These are phyloP conservation scores for Hermatobates lingyangjiaoensis DNA, from an alignment of 1,140 invertebrate genomes.

Conservation along the genomic window DNA sequence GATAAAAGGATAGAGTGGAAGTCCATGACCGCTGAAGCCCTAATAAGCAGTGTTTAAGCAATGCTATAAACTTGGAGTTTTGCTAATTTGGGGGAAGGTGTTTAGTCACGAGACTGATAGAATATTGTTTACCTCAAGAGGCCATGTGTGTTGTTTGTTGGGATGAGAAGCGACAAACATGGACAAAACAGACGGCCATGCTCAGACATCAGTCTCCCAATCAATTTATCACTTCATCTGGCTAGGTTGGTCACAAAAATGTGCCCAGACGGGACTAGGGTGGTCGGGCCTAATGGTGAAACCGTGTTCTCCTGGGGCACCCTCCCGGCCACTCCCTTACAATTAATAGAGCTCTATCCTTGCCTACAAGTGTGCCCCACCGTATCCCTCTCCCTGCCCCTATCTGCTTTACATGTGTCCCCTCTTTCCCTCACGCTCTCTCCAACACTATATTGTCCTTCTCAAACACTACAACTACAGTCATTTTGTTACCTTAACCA, in stretches of 20 bases:
- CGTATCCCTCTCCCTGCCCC: neutral
- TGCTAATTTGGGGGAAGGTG: too few relatives aligned
- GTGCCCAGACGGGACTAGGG: neutral
- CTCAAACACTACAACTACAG: neutral
- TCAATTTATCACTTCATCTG: slow-evolving; percentile 3
- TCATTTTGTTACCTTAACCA: too few relatives aligned
- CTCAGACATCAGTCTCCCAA: too few relatives aligned
- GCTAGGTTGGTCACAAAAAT: neutral
- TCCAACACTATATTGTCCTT: neutral
- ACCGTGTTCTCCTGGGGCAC: neutral
- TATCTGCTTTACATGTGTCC: neutral
- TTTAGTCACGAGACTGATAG: too few relatives aligned
- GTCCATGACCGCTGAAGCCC: too few relatives aligned
- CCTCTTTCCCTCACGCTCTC: neutral
- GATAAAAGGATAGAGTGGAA: too few relatives aligned
- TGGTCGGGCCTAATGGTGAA: neutral
- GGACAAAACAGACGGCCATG: too few relatives aligned
- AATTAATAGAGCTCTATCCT: neutral
- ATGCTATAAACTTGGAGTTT: too few relatives aligned
- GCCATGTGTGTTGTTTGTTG: too few relatives aligned
- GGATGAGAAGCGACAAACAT: too few relatives aligned
- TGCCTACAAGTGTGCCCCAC: neutral
- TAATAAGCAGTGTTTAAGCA: too few relatives aligned
- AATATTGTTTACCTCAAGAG: too few relatives aligned
- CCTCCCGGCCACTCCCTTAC: neutral